Percentiles rank a stretch among this genome's conserved stretches.
phyloP scores from a whole-genome alignment of 2,797 vertebrate genomes.

The Picus viridis region DNA sequence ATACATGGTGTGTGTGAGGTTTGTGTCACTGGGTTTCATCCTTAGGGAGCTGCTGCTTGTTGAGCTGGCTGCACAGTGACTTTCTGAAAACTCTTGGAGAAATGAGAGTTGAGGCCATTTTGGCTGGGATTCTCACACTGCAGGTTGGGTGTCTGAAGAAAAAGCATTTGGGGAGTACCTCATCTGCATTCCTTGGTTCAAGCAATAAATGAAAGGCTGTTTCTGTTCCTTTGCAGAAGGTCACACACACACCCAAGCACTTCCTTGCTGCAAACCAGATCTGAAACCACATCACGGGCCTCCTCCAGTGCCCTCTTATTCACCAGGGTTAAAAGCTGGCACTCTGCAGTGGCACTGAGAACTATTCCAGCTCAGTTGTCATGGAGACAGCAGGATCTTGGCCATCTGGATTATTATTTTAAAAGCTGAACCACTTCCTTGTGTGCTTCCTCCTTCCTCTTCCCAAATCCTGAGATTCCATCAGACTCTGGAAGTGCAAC shows the following conservation, averaged over 20 bases:
- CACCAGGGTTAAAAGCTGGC: slow-evolving; percentile 33
- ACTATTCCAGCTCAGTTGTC: slow-evolving; percentile 34
- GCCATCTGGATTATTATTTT: neutral
- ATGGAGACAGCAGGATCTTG: slow-evolving; percentile 42
- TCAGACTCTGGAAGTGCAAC: neutral
- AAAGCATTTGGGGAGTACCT: neutral
- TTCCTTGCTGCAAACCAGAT: neutral
- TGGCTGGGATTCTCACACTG: neutral
- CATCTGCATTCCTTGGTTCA: neutral
- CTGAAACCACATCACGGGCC: slow-evolving; percentile 1
- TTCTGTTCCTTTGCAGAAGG: neutral
- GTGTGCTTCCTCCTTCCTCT: neutral
- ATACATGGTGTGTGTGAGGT: neutral
- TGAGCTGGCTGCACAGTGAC: neutral
- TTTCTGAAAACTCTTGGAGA: neutral
- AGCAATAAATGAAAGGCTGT: neutral
- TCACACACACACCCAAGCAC: neutral
- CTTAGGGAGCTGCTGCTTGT: neutral
- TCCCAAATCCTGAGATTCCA: neutral
- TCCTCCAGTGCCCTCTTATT: slow-evolving; percentile 48
- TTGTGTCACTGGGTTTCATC: neutral
- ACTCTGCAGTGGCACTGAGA: neutral
- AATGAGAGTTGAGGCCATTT: neutral
- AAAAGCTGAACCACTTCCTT: slow-evolving; percentile 27
- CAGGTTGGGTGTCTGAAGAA: neutral